Evolutionary conservation across 1,140 invertebrate genomes (phyloP), one percentile per base, ranked within the genome.

Genomic region (Drosophila varians): DNA sequence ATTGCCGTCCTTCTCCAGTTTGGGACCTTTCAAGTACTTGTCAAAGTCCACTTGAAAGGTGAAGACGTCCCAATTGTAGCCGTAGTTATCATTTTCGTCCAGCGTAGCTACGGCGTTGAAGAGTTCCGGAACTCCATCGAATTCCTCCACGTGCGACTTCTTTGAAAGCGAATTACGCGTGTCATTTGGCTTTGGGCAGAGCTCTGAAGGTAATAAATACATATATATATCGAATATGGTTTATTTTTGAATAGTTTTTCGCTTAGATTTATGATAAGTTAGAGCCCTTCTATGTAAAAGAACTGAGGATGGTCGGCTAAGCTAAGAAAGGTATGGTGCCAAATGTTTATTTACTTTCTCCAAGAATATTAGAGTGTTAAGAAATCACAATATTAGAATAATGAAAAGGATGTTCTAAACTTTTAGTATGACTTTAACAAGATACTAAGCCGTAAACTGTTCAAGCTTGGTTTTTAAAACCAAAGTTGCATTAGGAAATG

Each of bases 141-240:
- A 93, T 60, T 97, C 96, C 90, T 98, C 97, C 4, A 98, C 96
- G 87, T 98, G 95, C 3, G 96, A 98, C 60, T 96, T 95, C 82
- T 94, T 95, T 36, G 94, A 95, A 42, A 97, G 91, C 26, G 94
- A 93, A 72, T 93, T 93, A 26, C 94, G 93, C 5, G 95, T 95
- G 77, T 95, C 93, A 88, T 96, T 96, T 19, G 95, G 88, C 89
- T 96, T 96, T 0, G 97, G 96, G 92, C 97, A 99, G 90, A 98
- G 94, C 87, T 98, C 96, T 96, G 64, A 82, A 47, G 45, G 62
- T 26, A 38, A 38, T 6, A 38, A 14, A 14, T 38, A 16, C 14
- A 7, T 9, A 38, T 38, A n/a, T n/a, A n/a, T n/a, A n/a, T n/a
- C n/a, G n/a, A n/a, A n/a, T 38, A 38, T 12, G 1, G 28, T 31